Evolutionary conservation across 2,113 vertebrate genomes (phyloP), one percentile per base, ranked within the genome.

Genomic region (Upupa epops): DNA sequence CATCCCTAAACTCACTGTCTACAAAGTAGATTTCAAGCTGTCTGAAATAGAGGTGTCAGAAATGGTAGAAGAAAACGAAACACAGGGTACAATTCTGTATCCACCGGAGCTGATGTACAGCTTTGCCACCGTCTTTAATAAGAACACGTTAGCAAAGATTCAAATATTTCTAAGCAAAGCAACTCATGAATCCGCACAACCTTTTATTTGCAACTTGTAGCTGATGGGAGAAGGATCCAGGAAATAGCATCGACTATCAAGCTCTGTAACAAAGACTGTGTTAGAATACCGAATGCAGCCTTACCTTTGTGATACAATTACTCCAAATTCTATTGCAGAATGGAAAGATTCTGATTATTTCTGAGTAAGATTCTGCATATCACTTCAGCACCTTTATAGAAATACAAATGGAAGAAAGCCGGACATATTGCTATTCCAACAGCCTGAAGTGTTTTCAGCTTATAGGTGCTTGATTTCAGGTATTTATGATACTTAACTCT

Each of bases 381-480:
- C 74, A 61, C 52, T 74, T 45, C 56, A 90, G 46, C 32, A 88
- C 40, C 51, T 89, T 71, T 60, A 83, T 9, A 87, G 78, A 85
- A 95, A 94, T 11, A 48, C 17, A 13, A 18, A 61, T 55, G 82
- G 89, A 95, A 92, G 55, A 77, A 88, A 88, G 72, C 36, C 77
- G 77, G 92, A 91, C 60, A 66, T 54, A 63, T 88, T 92, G 54
- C 31, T 58, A 69, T 83, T 86, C 51, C 83, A 83, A 95, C 48
- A 60, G 79, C 91, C 83, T 77, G 59, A 90, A 95, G 93, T 34
- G 71, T 90, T 95, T 95, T 68, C 76, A 90, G 69, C 72, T 91
- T 65, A 89, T 61, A 83, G 69, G 74, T 81, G 17, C 81, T 58
- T 91, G 66, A 73, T 64, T 76, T 52, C 48, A 26, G 71, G 59